Conservation (phyloP, 2,888 invertebrate genomes). For the Torymus tubicola region DNA sequence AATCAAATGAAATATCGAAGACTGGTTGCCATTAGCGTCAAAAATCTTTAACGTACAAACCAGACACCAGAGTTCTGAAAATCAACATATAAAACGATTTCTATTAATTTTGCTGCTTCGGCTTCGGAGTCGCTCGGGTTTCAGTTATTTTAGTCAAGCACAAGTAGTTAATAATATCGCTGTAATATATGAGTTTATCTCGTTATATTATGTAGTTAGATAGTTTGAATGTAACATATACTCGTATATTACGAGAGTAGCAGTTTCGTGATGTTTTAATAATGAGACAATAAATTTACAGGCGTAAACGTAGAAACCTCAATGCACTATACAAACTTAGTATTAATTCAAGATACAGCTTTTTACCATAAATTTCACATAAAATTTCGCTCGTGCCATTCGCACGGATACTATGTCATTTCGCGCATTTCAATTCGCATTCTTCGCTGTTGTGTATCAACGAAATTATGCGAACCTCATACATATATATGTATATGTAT, state of each 20-base stretch:
- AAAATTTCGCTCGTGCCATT: background rate
- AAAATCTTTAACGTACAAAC: slow-evolving; percentile 36
- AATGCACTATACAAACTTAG: background rate
- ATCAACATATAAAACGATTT: slow-evolving; percentile 40
- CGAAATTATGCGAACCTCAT: background rate
- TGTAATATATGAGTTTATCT: slow-evolving; percentile 46
- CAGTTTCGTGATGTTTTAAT: slow-evolving; percentile 40
- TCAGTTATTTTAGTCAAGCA: slow-evolving; percentile 23
- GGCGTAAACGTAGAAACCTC: background rate
- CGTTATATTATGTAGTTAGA: slow-evolving; percentile 20
- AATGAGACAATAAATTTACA: slow-evolving; percentile 39
- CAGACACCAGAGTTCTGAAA: slow-evolving; percentile 37
- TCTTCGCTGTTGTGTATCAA: too few relatives aligned
- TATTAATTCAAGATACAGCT: background rate
- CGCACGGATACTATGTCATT: background rate
- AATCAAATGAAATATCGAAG: slow-evolving; percentile 32
- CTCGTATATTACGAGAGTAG: slow-evolving; percentile 20
- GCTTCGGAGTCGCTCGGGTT: slow-evolving; percentile 20
- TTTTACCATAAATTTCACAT: too few relatives aligned
- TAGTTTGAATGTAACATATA: slow-evolving; percentile 20
- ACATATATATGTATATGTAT: too few relatives aligned
- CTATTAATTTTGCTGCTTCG: slow-evolving; percentile 40
- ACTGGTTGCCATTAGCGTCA: slow-evolving; percentile 23
- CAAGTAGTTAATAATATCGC: slow-evolving; percentile 40
- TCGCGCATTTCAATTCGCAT: background rate